Evolutionary conservation across 1,140 invertebrate genomes (phyloP).

Genomic region (Archegozetes longisetosus): DNA sequence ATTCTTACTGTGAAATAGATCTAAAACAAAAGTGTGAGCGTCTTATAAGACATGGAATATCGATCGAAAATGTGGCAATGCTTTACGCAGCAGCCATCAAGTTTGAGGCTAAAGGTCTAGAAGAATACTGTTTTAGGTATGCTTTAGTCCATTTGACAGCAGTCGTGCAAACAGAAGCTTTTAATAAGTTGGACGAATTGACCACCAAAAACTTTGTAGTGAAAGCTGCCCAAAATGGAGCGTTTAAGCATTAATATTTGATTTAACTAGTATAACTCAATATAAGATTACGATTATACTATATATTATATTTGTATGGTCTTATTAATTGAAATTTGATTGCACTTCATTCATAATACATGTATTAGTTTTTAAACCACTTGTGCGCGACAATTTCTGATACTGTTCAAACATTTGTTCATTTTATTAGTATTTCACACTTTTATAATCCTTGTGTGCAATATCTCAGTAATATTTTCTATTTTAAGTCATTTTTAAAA

Average conservation of each 20-base stretch:
- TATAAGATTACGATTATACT: too few species aligned
- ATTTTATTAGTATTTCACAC: too few species aligned
- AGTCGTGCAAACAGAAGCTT: constrained; percentile 44
- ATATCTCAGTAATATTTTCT: too few species aligned
- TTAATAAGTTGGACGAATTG: constrained; percentile 40
- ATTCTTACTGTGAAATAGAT: constrained; percentile 6
- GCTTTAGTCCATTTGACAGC: constrained; percentile 48
- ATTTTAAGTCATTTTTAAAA: too few species aligned
- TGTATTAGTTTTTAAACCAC: too few species aligned
- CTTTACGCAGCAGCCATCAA: background rate
- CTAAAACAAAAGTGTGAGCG: constrained; percentile 5
- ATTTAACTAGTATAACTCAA: too few species aligned
- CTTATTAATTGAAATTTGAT: too few species aligned
- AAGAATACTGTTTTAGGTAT: constrained; percentile 44
- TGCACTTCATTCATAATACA: too few species aligned
- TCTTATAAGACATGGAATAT: constrained; percentile 1
- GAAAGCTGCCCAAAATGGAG: constrained; percentile 41
- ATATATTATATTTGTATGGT: too few species aligned
- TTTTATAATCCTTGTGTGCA: too few species aligned
- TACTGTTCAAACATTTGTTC: too few species aligned
- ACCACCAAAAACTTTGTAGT: constrained; percentile 44
- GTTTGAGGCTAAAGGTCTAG: constrained; percentile 39
- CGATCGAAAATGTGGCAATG: background rate
- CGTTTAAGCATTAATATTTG: constrained; percentile 42
- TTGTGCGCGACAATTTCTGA: too few species aligned